Conservation (phyloP, 2,888 invertebrate genomes). For the Luffia ferchaultella region DNA sequence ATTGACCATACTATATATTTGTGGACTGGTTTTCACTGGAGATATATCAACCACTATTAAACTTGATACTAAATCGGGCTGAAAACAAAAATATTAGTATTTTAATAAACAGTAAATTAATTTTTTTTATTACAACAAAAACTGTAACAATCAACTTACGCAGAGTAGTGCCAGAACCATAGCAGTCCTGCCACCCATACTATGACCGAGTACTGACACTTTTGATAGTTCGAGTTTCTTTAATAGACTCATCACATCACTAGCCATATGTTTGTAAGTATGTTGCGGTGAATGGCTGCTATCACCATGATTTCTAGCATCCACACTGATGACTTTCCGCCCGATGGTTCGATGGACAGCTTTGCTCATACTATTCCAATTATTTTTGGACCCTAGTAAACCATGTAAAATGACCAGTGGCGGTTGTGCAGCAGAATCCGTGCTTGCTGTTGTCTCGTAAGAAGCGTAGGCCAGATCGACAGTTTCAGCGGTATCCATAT, state of each 20-base stretch:
- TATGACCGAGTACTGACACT: conserved; percentile 84
- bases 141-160: conserved; percentile 38
- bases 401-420: conserved; percentile 92
- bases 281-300: conserved; percentile 83
- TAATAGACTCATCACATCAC: conserved; percentile 65
- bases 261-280: conserved; percentile 78
- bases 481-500: conserved; percentile 46
- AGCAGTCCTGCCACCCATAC: conserved; percentile 94
- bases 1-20: conserved; percentile 67
- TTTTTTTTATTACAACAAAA: not conserved
- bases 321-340: conserved; percentile 82
- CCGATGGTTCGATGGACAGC: conserved; percentile 72
- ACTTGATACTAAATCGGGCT: conserved; percentile 71
- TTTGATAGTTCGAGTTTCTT: conserved; percentile 69
- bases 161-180: conserved; percentile 83
- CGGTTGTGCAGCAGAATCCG: conserved; percentile 29
- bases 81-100: conserved; percentile 21
- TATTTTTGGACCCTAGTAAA: conserved; percentile 89
- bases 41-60: conserved; percentile 77
- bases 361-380: conserved; percentile 91
- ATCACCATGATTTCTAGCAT: conserved; percentile 95
- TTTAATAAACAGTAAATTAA: not conserved
- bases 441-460: conserved; percentile 63
- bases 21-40: conserved; percentile 70
- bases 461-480: conserved; percentile 74